phyloP scores from a whole-genome alignment of 2,113 vertebrate genomes.

The Butorides virescens region DNA sequence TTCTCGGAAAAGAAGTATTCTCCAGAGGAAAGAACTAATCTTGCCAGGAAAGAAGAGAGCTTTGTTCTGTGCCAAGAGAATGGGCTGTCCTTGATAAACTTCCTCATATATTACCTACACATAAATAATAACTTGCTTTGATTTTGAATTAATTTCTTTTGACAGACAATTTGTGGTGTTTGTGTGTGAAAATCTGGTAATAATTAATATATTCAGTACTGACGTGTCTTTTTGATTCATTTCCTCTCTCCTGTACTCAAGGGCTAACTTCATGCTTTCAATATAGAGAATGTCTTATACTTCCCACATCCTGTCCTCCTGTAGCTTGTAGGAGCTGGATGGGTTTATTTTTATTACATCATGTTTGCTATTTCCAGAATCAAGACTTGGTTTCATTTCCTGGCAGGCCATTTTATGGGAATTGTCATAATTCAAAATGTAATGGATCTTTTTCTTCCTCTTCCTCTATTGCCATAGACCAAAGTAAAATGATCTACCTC shows the following conservation, averaged over 20 bases:
- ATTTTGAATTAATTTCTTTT: conserved; percentile 6
- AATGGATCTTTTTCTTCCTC: not conserved
- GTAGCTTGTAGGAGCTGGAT: not conserved
- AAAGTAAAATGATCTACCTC: not conserved
- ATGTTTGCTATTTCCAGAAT: not conserved
- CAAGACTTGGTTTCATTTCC: not conserved
- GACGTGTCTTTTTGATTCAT: not conserved
- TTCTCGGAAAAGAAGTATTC: conserved; percentile 27
- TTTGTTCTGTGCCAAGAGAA: not conserved
- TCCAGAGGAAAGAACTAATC: not conserved
- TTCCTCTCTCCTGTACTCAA: not conserved
- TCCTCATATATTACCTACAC: not conserved
- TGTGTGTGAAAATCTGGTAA: not conserved
- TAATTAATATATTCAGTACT: not conserved
- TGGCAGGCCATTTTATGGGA: not conserved
- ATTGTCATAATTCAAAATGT: not conserved
- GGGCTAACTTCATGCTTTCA: not conserved
- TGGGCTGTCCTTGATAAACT: not conserved
- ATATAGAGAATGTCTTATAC: not conserved
- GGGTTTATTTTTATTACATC: not conserved
- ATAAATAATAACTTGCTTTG: not conserved
- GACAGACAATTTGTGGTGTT: not conserved
- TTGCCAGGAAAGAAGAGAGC: conserved; percentile 1
- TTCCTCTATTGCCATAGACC: not conserved
- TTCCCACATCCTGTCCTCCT: not conserved